Evolutionary conservation across 2,797 vertebrate genomes (phyloP).

Genomic region (Pseudotriccus pelzelni): DNA sequence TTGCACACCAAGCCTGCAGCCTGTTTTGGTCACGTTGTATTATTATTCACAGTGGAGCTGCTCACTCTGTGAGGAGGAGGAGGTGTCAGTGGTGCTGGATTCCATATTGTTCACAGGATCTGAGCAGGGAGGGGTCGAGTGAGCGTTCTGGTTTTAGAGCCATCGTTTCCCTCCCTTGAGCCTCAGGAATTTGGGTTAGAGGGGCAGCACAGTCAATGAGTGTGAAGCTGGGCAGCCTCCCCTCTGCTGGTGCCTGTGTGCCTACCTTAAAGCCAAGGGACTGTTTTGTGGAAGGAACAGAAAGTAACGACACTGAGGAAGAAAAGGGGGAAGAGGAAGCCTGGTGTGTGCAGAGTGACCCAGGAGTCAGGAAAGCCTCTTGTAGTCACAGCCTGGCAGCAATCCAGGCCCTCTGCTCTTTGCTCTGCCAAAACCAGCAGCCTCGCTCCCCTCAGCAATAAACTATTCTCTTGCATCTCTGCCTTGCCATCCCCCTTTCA

Average conservation of each 20-base stretch:
- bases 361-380: not conserved
- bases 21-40: not conserved
- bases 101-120: not conserved
- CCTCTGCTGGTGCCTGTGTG: not conserved
- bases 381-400: not conserved
- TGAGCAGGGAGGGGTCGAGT: not conserved
- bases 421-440: not conserved
- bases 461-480: constrained; percentile 6
- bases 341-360: not conserved
- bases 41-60: not conserved
- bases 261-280: rapidly evolving
- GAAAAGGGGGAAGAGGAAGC: not conserved
- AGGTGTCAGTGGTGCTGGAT: not conserved
- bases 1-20: not conserved
- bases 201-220: not conserved
- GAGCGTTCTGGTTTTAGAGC: not conserved
- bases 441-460: not conserved
- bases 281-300: not conserved
- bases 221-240: not conserved
- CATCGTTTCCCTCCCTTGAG: not conserved
- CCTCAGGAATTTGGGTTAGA: not conserved
- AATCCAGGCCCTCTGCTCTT: not conserved
- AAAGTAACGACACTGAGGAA: rapidly evolving
- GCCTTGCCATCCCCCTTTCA: not conserved
- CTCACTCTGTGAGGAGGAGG: not conserved